Conservation (phyloP, 2,797 vertebrate species). For the Nyctibius grandis region DNA sequence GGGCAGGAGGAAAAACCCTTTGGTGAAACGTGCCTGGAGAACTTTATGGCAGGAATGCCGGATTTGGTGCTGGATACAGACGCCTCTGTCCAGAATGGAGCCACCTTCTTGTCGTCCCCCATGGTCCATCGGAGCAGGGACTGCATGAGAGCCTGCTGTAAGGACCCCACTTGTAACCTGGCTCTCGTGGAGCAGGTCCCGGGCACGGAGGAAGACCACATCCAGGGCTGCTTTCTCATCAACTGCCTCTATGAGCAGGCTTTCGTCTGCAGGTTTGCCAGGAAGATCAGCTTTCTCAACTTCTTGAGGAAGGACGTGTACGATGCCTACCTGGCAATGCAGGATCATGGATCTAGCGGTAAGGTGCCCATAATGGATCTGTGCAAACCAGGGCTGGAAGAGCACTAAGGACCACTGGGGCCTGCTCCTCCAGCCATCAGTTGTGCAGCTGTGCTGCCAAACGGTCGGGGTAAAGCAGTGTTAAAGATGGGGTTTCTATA, state of each 20-base stretch:
- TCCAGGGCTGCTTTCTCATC: slow-evolving; percentile 86
- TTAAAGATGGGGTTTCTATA: neutral
- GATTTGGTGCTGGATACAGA: slow-evolving; percentile 87
- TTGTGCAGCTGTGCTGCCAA: neutral
- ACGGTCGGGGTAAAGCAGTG: rapidly evolving
- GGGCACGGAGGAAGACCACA: slow-evolving; percentile 43
- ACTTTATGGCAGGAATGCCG: slow-evolving; percentile 75
- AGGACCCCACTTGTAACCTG: slow-evolving; percentile 80
- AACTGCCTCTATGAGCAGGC: slow-evolving; percentile 88
- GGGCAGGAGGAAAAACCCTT: slow-evolving; percentile 12
- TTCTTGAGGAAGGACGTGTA: slow-evolving; percentile 80
- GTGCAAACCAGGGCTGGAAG: neutral
- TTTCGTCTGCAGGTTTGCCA: slow-evolving; percentile 87
- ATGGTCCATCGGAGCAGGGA: slow-evolving; percentile 69
- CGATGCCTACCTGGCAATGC: slow-evolving; percentile 68
- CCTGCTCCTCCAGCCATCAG: neutral
- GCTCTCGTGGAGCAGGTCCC: slow-evolving; percentile 81
- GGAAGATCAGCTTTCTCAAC: slow-evolving; percentile 81
- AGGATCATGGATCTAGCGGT: slow-evolving; percentile 58
- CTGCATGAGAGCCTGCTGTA: slow-evolving; percentile 87
- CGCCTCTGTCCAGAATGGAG: slow-evolving; percentile 87
- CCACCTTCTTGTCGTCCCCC: slow-evolving; percentile 83
- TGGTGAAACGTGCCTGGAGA: slow-evolving; percentile 71
- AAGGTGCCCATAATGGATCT: neutral
- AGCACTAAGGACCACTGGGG: neutral